These are phyloP conservation scores for Axinella damicornis DNA, from an alignment of 37 sponge, comb jelly and placozoan species.

Conservation along the genomic window DNA sequence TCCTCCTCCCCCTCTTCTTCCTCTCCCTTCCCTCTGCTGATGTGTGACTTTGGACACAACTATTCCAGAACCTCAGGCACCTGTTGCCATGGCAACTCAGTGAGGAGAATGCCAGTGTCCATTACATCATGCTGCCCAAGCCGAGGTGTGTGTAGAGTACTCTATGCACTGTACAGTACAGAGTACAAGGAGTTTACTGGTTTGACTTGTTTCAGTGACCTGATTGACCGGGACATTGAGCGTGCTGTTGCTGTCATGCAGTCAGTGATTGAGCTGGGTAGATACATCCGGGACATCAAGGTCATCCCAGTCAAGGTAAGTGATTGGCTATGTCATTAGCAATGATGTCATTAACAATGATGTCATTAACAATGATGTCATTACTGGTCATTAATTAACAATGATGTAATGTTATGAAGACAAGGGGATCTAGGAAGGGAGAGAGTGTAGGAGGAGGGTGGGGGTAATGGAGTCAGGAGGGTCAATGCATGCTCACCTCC, in stretches of 20 bases:
- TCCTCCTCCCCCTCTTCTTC: background rate
- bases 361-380: no score
- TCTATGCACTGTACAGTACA: no score
- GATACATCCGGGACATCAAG: slow-evolving; percentile 90
- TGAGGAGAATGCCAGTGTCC: slow-evolving; percentile 78
- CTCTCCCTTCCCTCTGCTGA: background rate
- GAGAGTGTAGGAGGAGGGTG: no score
- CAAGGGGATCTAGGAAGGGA: no score
- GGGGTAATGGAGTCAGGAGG: no score
- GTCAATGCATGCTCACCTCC: no score
- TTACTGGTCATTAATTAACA: no score
- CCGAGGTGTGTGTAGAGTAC: slow-evolving; percentile 50
- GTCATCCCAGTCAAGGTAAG: slow-evolving; percentile 91
- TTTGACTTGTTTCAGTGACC: slow-evolving; percentile 47
- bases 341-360: no score
- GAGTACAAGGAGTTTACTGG: no score
- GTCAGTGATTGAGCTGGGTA: slow-evolving; percentile 90
- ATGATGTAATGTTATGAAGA: no score
- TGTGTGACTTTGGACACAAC: no score
- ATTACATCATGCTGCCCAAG: slow-evolving; percentile 87
- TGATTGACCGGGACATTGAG: slow-evolving; percentile 87
- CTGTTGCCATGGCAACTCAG: slow-evolving; percentile 46
- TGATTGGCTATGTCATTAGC: no score
- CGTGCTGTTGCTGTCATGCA: slow-evolving; percentile 87
- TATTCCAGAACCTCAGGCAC: slow-evolving; percentile 50